Base-by-base conservation (phyloP, 2,113 vertebrate species). In the Dolichotis patagonum region DNA sequence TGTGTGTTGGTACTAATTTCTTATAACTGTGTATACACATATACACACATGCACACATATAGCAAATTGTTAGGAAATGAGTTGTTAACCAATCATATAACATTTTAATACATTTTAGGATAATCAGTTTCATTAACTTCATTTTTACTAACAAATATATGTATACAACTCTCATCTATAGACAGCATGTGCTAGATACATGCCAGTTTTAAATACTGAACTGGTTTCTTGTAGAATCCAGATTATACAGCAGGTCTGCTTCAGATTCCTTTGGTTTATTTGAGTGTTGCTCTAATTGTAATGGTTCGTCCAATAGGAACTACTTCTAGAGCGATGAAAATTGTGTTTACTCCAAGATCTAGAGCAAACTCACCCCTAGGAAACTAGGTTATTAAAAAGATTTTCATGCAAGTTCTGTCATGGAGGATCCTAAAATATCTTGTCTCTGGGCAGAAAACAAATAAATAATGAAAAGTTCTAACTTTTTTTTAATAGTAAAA, bases 351-450 rank as follows among this genome's bases (percentile, higher is more conserved):
- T 93, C 58, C 43, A 96, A 82, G 54, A 60, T 52, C 82, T 97
- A 69, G 63, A 92, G n/a, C 49, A 88, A 93, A 90, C 6, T 13
- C 1, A 94, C 46, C 67, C 77, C 90, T 83, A 84, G 49, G 56
- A 62, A 96, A 82, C 4, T 65, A 65, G 89, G 85, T 96, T 62
- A 94, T 22, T 92, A 84, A 85, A 67, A 88, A 96, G 81, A 80
- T 97, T 97, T 94, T 96, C 67, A 69, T 93, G 52, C 67, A 95
- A 89, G 94, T 91, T 88, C 52, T 52, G 63, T 84, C 85, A 77
- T 94, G 32, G 35, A 5, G 38, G 24, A 67, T 83, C 43, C 63
- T 81, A 69, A 95, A 97, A 93, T 97, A 88, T 84, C 85, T 91
- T 95, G 90, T 92, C 11, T 92, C 49, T 90, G 80, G 58, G 63